Evolutionary conservation across 2,113 vertebrate genomes (phyloP).

Genomic region (Poicephalus gulielmi): DNA sequence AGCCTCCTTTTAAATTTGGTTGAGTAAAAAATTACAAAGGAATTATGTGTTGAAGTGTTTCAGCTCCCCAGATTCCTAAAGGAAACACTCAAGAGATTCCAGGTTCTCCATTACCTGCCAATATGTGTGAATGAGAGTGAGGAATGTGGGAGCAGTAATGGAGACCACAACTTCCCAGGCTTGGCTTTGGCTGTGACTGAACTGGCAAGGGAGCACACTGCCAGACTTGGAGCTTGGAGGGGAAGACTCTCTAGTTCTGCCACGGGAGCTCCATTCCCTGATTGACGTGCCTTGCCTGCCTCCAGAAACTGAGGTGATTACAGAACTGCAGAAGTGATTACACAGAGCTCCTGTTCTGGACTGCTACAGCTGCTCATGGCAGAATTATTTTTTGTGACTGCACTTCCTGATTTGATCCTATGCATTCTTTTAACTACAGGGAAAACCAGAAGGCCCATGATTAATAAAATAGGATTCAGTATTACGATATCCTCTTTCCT

Average conservation of each 20-base stretch:
- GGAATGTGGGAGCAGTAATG: background rate
- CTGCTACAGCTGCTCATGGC: background rate
- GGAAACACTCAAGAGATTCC: background rate
- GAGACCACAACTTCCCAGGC: background rate
- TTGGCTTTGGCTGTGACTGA: rapidly evolving
- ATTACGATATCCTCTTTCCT: background rate
- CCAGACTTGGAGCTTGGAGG: rapidly evolving
- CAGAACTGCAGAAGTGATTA: background rate
- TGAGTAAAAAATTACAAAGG: background rate
- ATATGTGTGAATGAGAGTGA: background rate
- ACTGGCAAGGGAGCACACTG: rapidly evolving
- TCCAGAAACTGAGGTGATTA: background rate
- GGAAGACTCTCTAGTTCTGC: background rate
- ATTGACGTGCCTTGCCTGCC: background rate
- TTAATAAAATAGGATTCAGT: background rate
- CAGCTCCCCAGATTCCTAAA: background rate
- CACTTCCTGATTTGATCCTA: background rate
- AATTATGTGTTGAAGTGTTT: background rate
- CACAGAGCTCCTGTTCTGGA: background rate
- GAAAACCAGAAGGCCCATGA: background rate
- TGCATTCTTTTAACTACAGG: background rate
- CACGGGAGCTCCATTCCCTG: background rate
- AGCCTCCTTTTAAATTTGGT: background rate
- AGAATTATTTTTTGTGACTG: background rate
- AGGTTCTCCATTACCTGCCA: background rate